Conservation (phyloP, 2,888 invertebrate genomes). For the Plusia festucae region DNA sequence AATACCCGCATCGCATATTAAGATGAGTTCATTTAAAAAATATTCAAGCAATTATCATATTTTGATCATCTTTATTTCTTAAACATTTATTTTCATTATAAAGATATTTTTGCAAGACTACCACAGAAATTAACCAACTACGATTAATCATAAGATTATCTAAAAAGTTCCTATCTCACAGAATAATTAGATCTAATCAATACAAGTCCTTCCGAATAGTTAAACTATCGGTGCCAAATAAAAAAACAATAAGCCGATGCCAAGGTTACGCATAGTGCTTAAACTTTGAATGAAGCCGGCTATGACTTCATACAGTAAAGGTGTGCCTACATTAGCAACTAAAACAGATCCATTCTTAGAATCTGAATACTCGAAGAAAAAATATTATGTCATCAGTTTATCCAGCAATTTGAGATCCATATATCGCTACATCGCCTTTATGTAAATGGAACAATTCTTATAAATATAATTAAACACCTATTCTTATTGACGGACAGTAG, state of each 20-base stretch:
- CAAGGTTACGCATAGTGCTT: slow-evolving; percentile 41
- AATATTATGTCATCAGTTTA: background rate
- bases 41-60: background rate
- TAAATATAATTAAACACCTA: too few species aligned
- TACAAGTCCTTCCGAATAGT: slow-evolving; percentile 8
- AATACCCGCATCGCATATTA: background rate
- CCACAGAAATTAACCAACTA: too few species aligned
- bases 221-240: slow-evolving; percentile 3
- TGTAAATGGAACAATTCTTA: too few species aligned
- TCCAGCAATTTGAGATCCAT: too few species aligned
- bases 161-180: background rate
- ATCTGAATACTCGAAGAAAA: background rate
- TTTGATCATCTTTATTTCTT: slow-evolving; percentile 6
- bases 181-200: background rate
- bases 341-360: background rate
- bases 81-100: background rate
- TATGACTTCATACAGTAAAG: slow-evolving; percentile 63
- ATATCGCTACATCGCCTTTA: too few species aligned
- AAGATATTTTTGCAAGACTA: background rate
- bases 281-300: slow-evolving; percentile 55
- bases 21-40: slow-evolving; percentile 1
- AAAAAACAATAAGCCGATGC: slow-evolving; percentile 20
- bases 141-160: too few species aligned
- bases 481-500: too few species aligned
- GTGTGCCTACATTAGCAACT: background rate